Evolutionary conservation across 2,797 vertebrate genomes (phyloP), one percentile per base, ranked within the genome.

Genomic region (Hephaestus fuliginosus): DNA sequence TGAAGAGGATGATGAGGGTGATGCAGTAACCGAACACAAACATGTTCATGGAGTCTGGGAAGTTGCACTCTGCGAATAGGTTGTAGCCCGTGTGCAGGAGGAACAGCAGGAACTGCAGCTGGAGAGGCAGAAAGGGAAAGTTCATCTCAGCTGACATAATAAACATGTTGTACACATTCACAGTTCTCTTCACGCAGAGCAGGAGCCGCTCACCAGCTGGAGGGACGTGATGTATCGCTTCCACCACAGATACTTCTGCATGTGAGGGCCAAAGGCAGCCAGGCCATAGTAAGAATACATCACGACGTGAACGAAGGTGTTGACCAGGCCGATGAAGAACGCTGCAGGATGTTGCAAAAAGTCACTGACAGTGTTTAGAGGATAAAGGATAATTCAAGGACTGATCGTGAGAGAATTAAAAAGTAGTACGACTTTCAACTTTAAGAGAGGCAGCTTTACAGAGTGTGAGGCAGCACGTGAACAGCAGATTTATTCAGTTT

Each of bases 221-320:
- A 99, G 87, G 78, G 97, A 97, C 30, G 98, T 99, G 88, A 99
- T 94, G 87, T 99, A 99, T 49, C 95, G 92, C 87, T 99, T 99
- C 98, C 98, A 99, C 98, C 98, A 99, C 74, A 99, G 95, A 81
- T 98, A 99, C 72, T 97, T 98, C 91, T 98, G 98, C 95, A 99
- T 96, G 93, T 97, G 96, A 44, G 98, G 98, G 41, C 98, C 98
- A 7, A 98, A 93, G 0, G 97, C 97, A 65, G 97, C 96, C 90
- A 99, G 93, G 78, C 97, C 97, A 0, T 99, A 99, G 91, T 99
- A 99, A 1, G 95, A 96, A 83, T 99, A 99, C 98, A 99, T 99
- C 76, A 99, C 87, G 13, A 97, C 92, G 70, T 99, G 98, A 62
- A 99, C 97, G 41, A 98, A 96, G 1, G 97, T 94, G 92, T 99